Evolutionary conservation across 64 coral and sea anemone genomes (phyloP).

Genomic region (Montipora cactus): DNA sequence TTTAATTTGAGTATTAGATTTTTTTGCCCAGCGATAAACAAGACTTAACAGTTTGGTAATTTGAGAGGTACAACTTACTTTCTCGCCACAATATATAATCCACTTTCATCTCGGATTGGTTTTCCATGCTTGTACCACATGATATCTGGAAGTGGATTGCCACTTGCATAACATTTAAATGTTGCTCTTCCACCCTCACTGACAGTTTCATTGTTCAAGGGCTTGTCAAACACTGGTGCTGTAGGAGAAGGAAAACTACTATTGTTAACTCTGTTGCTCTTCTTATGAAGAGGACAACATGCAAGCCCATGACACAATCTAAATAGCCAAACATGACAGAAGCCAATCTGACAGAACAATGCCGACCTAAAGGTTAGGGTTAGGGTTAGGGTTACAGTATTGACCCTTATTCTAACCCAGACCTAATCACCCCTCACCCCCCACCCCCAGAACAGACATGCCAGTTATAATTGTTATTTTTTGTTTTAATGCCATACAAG

Average conservation of each 20-base stretch:
- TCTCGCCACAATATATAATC: neutral
- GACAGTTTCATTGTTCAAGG: conserved; percentile 58
- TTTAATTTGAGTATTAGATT: no score
- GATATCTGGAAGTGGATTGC: conserved; percentile 27
- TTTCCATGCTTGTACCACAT: conserved; percentile 77
- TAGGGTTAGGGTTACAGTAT: no score
- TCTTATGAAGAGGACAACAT: neutral
- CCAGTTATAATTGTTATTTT: neutral
- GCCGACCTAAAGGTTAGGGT: no score
- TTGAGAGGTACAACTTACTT: neutral
- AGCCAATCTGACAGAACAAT: no score
- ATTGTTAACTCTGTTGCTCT: neutral
- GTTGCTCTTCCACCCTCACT: neutral
- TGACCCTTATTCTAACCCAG: no score
- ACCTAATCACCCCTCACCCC: no score
- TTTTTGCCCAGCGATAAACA: no score
- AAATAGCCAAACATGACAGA: no score
- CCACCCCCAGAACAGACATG: no score
- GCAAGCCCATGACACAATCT: no score
- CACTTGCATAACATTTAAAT: conserved; percentile 56
- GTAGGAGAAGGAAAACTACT: neutral
- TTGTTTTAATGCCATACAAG: no score
- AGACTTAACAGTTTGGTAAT: no score
- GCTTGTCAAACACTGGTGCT: conserved; percentile 24
- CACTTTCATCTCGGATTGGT: conserved; percentile 33